phyloP scores from a whole-genome alignment of 2,888 invertebrate species.

The Synergus japonicus region DNA sequence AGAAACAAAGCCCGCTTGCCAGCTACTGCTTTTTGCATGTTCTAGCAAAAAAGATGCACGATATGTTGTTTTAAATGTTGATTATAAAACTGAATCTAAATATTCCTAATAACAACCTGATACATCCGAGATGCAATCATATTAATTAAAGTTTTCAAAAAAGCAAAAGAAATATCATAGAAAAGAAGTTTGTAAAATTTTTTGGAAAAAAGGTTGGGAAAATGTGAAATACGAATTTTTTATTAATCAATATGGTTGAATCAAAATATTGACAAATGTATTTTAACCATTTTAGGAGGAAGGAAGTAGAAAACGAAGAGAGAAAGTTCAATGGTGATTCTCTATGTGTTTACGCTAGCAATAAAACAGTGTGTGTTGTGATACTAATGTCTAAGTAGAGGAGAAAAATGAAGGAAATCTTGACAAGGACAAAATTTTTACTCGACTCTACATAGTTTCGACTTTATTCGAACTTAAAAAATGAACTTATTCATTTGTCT shows the following conservation, averaged over 20 bases:
- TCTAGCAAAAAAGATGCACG: constrained; percentile 9
- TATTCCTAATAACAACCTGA: background rate
- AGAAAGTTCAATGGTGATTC: background rate
- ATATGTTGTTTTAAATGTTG: background rate
- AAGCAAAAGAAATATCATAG: too few relatives aligned
- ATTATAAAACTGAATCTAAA: background rate
- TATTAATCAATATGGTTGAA: background rate
- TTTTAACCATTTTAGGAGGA: constrained; percentile 10
- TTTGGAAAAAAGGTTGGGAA: background rate
- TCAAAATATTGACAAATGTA: background rate
- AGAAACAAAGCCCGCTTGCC: constrained; percentile 3
- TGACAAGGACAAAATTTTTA: background rate
- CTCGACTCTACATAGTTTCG: background rate
- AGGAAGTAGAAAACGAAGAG: constrained; percentile 6
- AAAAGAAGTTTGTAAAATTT: too few relatives aligned
- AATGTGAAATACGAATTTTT: background rate
- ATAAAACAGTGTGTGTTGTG: background rate
- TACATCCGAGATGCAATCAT: background rate
- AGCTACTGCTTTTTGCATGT: constrained; percentile 32
- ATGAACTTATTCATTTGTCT: background rate
- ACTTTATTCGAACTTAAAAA: too few relatives aligned
- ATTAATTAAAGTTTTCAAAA: background rate
- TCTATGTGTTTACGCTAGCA: background rate
- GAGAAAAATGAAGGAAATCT: background rate
- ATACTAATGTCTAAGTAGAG: background rate